Conservation (phyloP, 2,113 vertebrate genomes). For the Hymenochirus boettgeri region DNA sequence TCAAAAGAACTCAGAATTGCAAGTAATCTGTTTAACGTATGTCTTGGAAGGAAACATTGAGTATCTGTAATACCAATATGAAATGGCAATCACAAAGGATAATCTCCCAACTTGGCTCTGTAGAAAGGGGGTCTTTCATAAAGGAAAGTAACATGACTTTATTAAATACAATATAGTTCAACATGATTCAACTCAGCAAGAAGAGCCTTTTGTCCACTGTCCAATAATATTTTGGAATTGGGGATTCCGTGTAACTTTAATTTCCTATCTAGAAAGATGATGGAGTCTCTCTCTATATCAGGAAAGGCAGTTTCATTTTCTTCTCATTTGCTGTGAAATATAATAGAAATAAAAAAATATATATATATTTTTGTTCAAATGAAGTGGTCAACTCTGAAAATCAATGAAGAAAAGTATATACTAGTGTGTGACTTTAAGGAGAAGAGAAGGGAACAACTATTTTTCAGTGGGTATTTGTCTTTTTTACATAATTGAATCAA, state of each 20-base stretch:
- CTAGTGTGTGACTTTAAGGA: no score
- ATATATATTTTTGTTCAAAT: no score
- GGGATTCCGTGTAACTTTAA: not conserved
- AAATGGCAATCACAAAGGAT: not conserved
- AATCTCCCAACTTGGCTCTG: not conserved
- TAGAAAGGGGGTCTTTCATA: not conserved
- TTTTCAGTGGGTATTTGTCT: no score
- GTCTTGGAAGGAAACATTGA: not conserved
- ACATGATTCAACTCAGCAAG: slow-evolving; percentile 4
- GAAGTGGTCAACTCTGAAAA: no score
- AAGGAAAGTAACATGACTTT: not conserved
- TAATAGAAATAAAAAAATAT: no score
- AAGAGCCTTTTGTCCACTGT: not conserved
- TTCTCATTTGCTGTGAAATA: not conserved
- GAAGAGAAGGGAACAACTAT: no score
- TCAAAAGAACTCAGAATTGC: not conserved
- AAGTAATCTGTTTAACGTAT: slow-evolving; percentile 3
- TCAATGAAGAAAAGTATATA: no score
- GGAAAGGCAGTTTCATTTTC: not conserved
- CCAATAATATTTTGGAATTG: not conserved
- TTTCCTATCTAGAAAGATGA: not conserved
- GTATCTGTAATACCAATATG: not conserved
- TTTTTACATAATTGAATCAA: no score
- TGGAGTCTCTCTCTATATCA: not conserved
- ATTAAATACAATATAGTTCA: not conserved